Evolutionary conservation across 2,888 invertebrate species (phyloP).

Genomic region (Didymodactylos carnosus): DNA sequence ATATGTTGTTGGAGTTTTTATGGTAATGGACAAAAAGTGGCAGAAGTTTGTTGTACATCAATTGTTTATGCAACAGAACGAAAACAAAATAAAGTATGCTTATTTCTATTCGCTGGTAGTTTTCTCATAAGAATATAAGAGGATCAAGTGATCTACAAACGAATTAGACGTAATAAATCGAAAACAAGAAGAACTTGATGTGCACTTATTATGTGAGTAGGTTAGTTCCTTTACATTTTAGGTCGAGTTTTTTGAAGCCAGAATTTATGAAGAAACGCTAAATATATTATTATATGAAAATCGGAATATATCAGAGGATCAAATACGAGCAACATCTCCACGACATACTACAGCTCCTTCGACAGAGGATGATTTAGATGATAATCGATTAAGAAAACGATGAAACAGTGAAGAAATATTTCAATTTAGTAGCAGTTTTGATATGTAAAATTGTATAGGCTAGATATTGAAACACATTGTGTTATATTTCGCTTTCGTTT

Average conservation of each 20-base stretch:
- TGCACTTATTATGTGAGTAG: too few species aligned
- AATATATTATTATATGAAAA: not conserved
- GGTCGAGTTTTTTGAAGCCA: not conserved
- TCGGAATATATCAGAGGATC: not conserved
- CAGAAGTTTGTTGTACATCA: conserved; percentile 91
- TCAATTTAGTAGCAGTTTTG: too few species aligned
- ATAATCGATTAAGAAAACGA: too few species aligned
- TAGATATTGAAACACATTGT: too few species aligned
- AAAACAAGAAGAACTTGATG: too few species aligned
- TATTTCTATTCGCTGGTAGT: too few species aligned
- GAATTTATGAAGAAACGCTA: not conserved
- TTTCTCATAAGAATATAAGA: too few species aligned
- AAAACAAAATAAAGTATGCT: conserved; percentile 77
- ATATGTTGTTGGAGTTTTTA: conserved; percentile 98
- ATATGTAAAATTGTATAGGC: too few species aligned
- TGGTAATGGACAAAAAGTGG: conserved; percentile 86
- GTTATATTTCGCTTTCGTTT: too few species aligned
- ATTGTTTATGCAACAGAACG: conserved; percentile 97
- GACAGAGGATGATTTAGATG: not conserved
- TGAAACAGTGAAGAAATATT: too few species aligned
- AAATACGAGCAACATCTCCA: not conserved
- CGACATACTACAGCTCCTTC: not conserved
- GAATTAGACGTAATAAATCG: not conserved
- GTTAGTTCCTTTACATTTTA: not conserved
- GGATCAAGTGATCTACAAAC: not conserved